These are phyloP conservation scores for Centrocercus urophasianus DNA, from an alignment of 2,113 vertebrate genomes.

Conservation along the genomic window DNA sequence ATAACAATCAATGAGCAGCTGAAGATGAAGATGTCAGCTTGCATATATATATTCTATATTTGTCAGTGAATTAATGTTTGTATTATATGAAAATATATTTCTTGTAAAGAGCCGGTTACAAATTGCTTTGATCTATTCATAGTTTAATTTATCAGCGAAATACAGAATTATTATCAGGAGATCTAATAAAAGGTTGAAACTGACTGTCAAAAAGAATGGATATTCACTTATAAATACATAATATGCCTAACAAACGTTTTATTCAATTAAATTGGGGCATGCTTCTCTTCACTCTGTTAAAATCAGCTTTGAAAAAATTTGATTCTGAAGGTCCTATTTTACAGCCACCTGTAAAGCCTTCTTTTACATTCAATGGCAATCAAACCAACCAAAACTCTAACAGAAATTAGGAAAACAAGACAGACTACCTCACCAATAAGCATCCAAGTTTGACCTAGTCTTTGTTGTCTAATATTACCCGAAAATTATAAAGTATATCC, in stretches of 20 bases:
- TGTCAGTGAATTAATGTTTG: not conserved
- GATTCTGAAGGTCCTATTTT: not conserved
- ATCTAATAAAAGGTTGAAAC: slow-evolving; percentile 3
- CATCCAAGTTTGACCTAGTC: not conserved
- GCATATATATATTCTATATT: not conserved
- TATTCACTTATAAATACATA: not conserved
- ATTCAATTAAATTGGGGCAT: slow-evolving; percentile 3
- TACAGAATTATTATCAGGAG: slow-evolving; percentile 8
- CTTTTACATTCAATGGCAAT: slow-evolving; percentile 18
- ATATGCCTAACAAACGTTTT: slow-evolving; percentile 21
- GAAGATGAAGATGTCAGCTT: not conserved
- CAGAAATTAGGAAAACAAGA: slow-evolving; percentile 23
- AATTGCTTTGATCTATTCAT: not conserved
- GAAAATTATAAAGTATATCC: slow-evolving; percentile 29
- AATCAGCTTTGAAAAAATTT: slow-evolving; percentile 1
- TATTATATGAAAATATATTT: not conserved
- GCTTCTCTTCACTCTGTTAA: not conserved
- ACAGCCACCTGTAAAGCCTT: not conserved
- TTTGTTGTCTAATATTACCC: not conserved
- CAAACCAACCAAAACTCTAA: not conserved
- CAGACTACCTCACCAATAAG: not conserved
- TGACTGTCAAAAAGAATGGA: not conserved
- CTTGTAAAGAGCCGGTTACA: not conserved
- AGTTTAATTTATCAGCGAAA: slow-evolving; percentile 40
- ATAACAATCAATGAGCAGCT: not conserved